Base-by-base conservation (phyloP, 2,888 invertebrate genomes). In the Lomographa bimaculata region DNA sequence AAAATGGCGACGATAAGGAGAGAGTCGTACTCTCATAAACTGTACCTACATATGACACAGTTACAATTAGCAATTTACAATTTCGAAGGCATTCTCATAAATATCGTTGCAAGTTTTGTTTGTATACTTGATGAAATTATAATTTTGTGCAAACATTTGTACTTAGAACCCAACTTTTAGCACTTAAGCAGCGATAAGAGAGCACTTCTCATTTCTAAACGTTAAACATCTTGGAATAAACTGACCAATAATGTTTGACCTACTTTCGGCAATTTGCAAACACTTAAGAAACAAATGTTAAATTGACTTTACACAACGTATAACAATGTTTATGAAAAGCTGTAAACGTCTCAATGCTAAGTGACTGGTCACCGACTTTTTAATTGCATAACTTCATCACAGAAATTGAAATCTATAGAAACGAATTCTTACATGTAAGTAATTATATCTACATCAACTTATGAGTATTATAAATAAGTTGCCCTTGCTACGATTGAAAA, bases 401-500 rank as follows among this genome's bases (percentile, higher is more conserved):
- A 74, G 65, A 64, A 66, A 69, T 61, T 60, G 61, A 71, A 70
- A 62, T 62, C 51, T 60, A 59, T 66, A 63, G 55, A 57, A 71
- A 66, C 61, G 60, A 62, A 64, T 62, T 51, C 71, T 71, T 75
- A 79, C 46, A 53, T 75, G 79, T 45, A 54, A 53, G 35, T 62
- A 70, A 67, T 62, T 74, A 73, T 68, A 73, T 66, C 72, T 84
- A 80, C 64, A 79, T 70, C 78, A 81, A 81, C 86, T 83, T 87
- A 86, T 86, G 89, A 89, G 89, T 89, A 89, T 89, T 89, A 86
- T 87, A 86, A 89, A 87, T 86, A 79, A 81, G 66, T 72, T 71
- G 76, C 73, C 75, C 57, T 72, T 63, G 66, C 77, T 78, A 75
- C 73, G 76, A 61, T 79, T 73, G 77, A 82, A 86, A 83, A 82